phyloP scores from a whole-genome alignment of 1,140 invertebrate species.

The Contarinia nasturtii region DNA sequence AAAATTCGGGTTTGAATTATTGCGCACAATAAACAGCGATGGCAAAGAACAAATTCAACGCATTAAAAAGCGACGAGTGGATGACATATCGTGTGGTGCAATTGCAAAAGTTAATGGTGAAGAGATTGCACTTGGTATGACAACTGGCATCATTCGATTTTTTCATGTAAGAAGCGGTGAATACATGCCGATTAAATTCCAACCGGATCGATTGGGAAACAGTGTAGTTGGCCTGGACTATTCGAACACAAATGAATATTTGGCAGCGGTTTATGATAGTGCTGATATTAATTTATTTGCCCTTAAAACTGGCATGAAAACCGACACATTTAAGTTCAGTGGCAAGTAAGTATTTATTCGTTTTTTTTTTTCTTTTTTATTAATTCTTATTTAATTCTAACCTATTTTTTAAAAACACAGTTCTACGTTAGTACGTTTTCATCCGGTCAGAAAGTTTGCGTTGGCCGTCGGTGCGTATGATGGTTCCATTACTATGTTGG shows the following conservation, averaged over 20 bases:
- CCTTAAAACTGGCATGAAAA: constrained; percentile 16
- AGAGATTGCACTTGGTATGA: constrained; percentile 17
- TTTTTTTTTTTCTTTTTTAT: too few species aligned
- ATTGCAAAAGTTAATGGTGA: constrained; percentile 13
- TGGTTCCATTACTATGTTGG: constrained; percentile 15
- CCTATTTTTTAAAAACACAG: too few species aligned
- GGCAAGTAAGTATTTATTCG: constrained; percentile 17
- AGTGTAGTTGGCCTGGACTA: constrained; percentile 19
- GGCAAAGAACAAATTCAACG: constrained; percentile 15
- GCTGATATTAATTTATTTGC: constrained; percentile 17
- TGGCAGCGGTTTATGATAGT: constrained; percentile 17
- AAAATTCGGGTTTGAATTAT: constrained; percentile 16
- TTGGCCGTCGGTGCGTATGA: constrained; percentile 16
- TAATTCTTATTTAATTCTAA: too few species aligned
- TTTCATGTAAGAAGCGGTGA: constrained; percentile 15
- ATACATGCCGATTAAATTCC: constrained; percentile 8
- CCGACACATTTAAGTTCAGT: constrained; percentile 15
- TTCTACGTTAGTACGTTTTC: constrained; percentile 18
- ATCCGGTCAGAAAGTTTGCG: constrained; percentile 17
- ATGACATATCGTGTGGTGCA: constrained; percentile 17
- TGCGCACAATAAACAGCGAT: constrained; percentile 15
- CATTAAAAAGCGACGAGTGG: constrained; percentile 17
- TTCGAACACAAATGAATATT: constrained; percentile 18
- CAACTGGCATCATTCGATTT: constrained; percentile 14
- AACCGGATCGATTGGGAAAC: constrained; percentile 10